phyloP scores from a whole-genome alignment of 2,888 invertebrate genomes.

The Trachelus stipa region DNA sequence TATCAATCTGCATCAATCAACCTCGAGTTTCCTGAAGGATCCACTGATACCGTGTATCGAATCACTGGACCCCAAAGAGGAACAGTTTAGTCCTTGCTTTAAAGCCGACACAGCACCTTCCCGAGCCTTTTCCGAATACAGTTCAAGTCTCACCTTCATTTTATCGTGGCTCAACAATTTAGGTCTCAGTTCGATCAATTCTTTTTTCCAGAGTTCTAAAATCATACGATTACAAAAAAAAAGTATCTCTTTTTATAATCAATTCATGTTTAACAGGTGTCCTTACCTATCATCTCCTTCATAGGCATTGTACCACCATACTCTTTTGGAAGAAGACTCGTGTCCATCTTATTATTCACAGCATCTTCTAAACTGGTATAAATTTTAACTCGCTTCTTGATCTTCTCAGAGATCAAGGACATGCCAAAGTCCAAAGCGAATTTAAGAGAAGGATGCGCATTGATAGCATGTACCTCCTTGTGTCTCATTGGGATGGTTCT shows the following conservation, averaged over 20 bases:
- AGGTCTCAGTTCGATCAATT: conserved; percentile 73
- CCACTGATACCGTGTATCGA: conserved; percentile 77
- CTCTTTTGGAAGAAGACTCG: conserved; percentile 79
- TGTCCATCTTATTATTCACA: conserved; percentile 70
- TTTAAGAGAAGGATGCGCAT: conserved; percentile 79
- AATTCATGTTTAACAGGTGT: neutral
- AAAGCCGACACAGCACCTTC: conserved; percentile 82
- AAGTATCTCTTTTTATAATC: neutral
- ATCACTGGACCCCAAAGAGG: conserved; percentile 72
- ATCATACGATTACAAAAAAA: conserved; percentile 15
- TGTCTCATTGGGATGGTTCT: conserved; percentile 83
- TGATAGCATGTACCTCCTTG: conserved; percentile 82
- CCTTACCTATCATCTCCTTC: conserved; percentile 83
- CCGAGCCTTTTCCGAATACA: conserved; percentile 78
- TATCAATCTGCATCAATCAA: conserved; percentile 70
- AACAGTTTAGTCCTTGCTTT: conserved; percentile 71
- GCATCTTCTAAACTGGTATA: conserved; percentile 74
- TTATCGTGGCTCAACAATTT: conserved; percentile 76
- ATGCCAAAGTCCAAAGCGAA: conserved; percentile 83
- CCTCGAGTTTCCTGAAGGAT: conserved; percentile 83
- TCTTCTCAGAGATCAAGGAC: conserved; percentile 82
- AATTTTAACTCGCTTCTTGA: conserved; percentile 76
- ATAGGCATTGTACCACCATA: conserved; percentile 87
- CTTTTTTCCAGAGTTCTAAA: conserved; percentile 77
- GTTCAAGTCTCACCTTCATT: conserved; percentile 76